Percentiles rank a stretch among this genome's conserved stretches.
Evolutionary conservation across 2,888 invertebrate genomes (phyloP).

Genomic region (Alviniconcha strummeri): DNA sequence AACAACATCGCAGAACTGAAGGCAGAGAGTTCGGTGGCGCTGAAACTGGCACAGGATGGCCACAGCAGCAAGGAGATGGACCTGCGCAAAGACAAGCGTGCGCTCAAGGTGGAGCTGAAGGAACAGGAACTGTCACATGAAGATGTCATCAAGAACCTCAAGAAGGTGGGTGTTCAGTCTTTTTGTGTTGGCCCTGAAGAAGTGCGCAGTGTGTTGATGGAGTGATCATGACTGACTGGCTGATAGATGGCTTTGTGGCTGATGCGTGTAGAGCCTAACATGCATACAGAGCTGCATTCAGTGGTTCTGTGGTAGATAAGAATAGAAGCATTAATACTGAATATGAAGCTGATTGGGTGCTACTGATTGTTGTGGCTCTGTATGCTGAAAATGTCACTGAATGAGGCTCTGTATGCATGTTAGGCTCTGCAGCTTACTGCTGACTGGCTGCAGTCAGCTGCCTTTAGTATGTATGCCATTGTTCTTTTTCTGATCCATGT

Average conservation of each 20-base stretch:
- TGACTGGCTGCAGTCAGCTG: not conserved
- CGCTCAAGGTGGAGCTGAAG: conserved; percentile 80
- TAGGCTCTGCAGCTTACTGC: not conserved
- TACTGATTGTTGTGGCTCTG: too few species aligned
- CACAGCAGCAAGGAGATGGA: conserved; percentile 85
- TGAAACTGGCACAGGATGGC: conserved; percentile 88
- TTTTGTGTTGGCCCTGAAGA: not conserved
- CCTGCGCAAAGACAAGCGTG: conserved; percentile 84
- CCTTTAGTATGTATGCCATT: not conserved
- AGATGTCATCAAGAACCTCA: conserved; percentile 83
- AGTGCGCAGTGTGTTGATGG: too few species aligned
- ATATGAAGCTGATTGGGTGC: not conserved
- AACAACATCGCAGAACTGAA: conserved; percentile 88
- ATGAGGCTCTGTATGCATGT: not conserved
- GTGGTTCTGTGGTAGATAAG: not conserved
- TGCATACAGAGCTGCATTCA: not conserved
- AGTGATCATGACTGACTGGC: too few species aligned
- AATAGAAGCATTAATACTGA: not conserved
- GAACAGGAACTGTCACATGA: conserved; percentile 83
- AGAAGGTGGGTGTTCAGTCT: conserved; percentile 76
- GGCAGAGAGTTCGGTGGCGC: conserved; percentile 81
- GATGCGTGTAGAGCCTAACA: not conserved
- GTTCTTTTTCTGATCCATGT: not conserved
- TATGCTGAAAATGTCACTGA: not conserved
- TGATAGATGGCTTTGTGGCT: too few species aligned